Evolutionary conservation across 2,888 invertebrate genomes (phyloP).

Genomic region (Sphinx pinastri): DNA sequence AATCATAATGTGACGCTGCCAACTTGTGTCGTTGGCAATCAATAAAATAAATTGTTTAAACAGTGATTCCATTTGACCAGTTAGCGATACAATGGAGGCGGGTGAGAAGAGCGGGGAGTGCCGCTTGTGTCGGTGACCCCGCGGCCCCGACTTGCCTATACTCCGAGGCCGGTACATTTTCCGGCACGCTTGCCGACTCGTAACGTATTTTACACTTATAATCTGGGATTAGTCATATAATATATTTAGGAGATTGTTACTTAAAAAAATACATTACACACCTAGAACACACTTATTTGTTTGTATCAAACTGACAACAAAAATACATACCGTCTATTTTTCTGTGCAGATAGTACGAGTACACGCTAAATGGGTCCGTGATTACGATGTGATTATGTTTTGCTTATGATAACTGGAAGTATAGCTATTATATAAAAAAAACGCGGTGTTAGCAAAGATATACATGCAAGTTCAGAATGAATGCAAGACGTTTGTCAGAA

Average conservation of each 20-base stretch:
- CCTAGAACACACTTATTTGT: too few relatives aligned
- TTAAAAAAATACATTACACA: too few relatives aligned
- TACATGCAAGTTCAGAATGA: slow-evolving; percentile 25
- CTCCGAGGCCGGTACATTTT: slow-evolving; percentile 25
- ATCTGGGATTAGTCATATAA: slow-evolving; percentile 23
- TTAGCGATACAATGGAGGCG: slow-evolving; percentile 48
- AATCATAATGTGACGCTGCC: not conserved
- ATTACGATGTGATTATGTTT: not conserved
- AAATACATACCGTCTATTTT: not conserved
- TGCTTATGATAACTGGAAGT: not conserved
- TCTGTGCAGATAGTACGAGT: not conserved
- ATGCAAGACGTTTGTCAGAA: slow-evolving; percentile 33
- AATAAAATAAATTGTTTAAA: slow-evolving; percentile 6
- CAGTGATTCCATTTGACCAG: slow-evolving; percentile 45
- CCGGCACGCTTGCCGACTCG: slow-evolving; percentile 20
- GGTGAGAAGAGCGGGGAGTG: slow-evolving; percentile 49
- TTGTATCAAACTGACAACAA: too few relatives aligned
- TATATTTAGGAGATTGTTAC: not conserved
- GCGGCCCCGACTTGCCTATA: slow-evolving; percentile 66
- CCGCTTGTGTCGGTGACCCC: slow-evolving; percentile 75
- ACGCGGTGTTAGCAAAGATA: not conserved
- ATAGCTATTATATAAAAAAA: not conserved
- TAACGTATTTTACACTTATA: slow-evolving; percentile 19
- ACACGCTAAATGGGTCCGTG: not conserved
- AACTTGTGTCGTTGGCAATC: not conserved